Base-by-base conservation (phyloP, 2,888 invertebrate species). In the Mesoligia furuncula region DNA sequence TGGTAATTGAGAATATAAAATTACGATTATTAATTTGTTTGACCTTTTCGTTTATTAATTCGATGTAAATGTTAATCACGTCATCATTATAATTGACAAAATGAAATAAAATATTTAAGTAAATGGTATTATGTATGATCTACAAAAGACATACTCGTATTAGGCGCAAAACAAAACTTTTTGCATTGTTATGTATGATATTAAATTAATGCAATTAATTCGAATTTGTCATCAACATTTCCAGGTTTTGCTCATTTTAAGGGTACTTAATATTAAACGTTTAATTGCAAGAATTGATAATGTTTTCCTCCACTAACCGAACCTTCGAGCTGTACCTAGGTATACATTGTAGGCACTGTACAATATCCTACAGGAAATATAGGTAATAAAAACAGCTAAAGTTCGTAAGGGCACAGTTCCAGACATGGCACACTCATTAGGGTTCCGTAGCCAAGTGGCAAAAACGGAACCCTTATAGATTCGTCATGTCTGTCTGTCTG, bases 301-400 rank as follows among this genome's bases (percentile, higher is more conserved):
- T 15, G n/a, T 80, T 80, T 74, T 80, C 79, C 66, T 73, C 36
- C 11, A 57, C n/a, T 20, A 42, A 20, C 27, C 15, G n/a, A 15
- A 51, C 15, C 36, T 45, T 27, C 24, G n/a, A 7, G 0, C 36
- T 31, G 24, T 59, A 17, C 24, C 6, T n/a, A 45, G 8, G 13
- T n/a, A 13, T 73, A 7, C 39, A 73, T 13, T 27, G 9, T 20
- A n/a, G 3, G 31, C 6, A 51, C 31, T 67, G 0, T 15, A 70
- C 2, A 24, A 54, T 48, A 48, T 15, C 15, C 24, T 27, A 67
- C 15, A 67, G 27, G 36, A 57, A 48, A 67, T 45, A 42, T 20
- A 68, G 39, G 39, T 57, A 39, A 24, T 15, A 51, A 54, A 54
- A 67, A 79, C n/a, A 75, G 57, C 64, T 45, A 65, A 75, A 69